Base-by-base conservation (phyloP, 2,888 invertebrate species). In the Colletes collaris region DNA sequence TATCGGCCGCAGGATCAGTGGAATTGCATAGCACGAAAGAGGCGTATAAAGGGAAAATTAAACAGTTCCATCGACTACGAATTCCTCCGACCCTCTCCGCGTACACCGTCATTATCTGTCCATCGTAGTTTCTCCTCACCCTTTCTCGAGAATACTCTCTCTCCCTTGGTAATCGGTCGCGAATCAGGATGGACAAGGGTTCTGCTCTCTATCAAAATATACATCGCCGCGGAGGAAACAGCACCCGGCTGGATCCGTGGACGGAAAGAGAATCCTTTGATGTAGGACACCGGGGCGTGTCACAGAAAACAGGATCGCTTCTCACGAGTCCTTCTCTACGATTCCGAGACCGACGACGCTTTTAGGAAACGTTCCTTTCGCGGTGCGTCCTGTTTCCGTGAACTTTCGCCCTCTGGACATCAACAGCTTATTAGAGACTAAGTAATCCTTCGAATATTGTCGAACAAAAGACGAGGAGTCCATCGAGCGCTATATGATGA, bases 31-130 rank as follows among this genome's bases (percentile, higher is more conserved):
- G 59, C 40, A 53, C 27, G 49, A 67, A 76, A 66, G 74, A 83
- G 63, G 68, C 70, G 64, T 40, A 89, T 86, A 88, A 89, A 84
- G 81, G 76, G 82, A 81, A 85, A 88, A 88, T 88, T 88, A 87
- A 88, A 88, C 87, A 85, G 87, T 84, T 86, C 84, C 85, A 87
- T 84, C 79, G 87, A 77, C 68, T 56, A 63, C 64, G 76, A 71
- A 55, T 44, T 63, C 40, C 72, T 44, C 50, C 19, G 64, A 63
- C 77, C 85, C 82, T 79, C 81, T 72, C 67, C 58, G 40, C 52
- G 63, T 74, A 71, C 69, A 73, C 80, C 60, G 79, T 72, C 84
- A 88, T 87, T 87, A 87, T 87, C 85, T 76, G 76, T 81, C 83
- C 81, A 84, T 82, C 87, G 82, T 70, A 72, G 64, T 82, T 66